These are phyloP conservation scores for Palythoa grandiflora DNA, from an alignment of 92 coral and sea anemone genomes.

Conservation along the genomic window DNA sequence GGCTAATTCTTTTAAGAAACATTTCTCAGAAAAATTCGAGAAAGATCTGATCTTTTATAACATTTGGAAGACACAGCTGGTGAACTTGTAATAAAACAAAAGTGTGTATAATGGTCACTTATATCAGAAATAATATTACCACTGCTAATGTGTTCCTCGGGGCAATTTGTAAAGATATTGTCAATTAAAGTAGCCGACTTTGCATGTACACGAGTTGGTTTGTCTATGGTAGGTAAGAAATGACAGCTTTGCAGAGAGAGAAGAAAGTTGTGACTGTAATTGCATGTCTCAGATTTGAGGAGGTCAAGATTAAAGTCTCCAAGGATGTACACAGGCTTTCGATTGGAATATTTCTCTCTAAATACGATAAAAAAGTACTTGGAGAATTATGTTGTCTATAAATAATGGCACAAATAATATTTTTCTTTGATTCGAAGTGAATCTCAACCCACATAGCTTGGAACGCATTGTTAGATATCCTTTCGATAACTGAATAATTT, in stretches of 20 bases:
- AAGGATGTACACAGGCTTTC: not conserved
- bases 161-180: not conserved
- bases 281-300: slow-evolving; percentile 5
- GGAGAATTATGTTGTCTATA: not conserved
- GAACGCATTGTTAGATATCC: not conserved
- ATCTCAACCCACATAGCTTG: not conserved
- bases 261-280: not conserved
- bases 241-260: not conserved
- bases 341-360: not conserved
- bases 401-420: not conserved
- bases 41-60: slow-evolving; percentile 22
- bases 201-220: slow-evolving; percentile 6
- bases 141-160: not conserved
- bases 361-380: not conserved
- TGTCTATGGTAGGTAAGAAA: not conserved
- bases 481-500: not conserved
- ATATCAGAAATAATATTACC: not conserved
- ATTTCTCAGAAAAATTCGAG: slow-evolving; percentile 39
- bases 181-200: slow-evolving; percentile 1
- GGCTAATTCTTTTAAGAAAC: slow-evolving; percentile 20
- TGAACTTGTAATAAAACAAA: not conserved
- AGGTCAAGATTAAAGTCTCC: slow-evolving; percentile 5
- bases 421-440: not conserved
- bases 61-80: not conserved
- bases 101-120: no score